Conservation (phyloP, 2,888 invertebrate genomes). For the Phania funesta region DNA sequence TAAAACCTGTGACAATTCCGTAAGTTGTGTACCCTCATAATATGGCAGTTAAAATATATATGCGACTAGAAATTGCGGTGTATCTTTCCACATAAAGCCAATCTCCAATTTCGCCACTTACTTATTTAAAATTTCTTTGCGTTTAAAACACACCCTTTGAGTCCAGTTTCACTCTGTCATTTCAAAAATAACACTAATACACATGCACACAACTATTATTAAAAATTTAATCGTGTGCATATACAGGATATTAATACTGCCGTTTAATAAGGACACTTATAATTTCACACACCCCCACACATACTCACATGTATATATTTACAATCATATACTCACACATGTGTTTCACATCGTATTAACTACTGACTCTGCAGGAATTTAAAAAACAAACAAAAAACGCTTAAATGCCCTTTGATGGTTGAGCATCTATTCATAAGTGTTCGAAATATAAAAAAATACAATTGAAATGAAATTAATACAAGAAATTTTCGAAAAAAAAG, state of each 20-base stretch:
- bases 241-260: slow-evolving; percentile 58
- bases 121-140: no score
- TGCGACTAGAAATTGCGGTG: no score
- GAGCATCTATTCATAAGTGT: slow-evolving; percentile 55
- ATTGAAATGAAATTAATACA: slow-evolving; percentile 31
- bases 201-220: slow-evolving; percentile 43
- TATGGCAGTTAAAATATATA: no score
- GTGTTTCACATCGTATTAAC: neutral
- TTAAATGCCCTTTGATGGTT: slow-evolving; percentile 52
- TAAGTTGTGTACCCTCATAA: no score
- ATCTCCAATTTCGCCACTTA: no score
- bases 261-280: slow-evolving; percentile 61
- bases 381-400: neutral
- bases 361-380: slow-evolving; percentile 3
- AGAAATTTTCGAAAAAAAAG: neutral
- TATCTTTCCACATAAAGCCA: no score
- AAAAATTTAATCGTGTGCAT: slow-evolving; percentile 54
- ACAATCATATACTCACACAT: neutral
- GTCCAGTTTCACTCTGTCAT: neutral
- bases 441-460: slow-evolving; percentile 1
- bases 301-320: neutral
- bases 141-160: no score
- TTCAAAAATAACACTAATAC: neutral
- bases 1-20: no score
- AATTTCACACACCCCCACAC: neutral